A percentile compares a stretch with the other conserved stretches of the same genome.
Evolutionary conservation across 2,888 invertebrate genomes (phyloP).

Genomic region (Anthrax anthrax): DNA sequence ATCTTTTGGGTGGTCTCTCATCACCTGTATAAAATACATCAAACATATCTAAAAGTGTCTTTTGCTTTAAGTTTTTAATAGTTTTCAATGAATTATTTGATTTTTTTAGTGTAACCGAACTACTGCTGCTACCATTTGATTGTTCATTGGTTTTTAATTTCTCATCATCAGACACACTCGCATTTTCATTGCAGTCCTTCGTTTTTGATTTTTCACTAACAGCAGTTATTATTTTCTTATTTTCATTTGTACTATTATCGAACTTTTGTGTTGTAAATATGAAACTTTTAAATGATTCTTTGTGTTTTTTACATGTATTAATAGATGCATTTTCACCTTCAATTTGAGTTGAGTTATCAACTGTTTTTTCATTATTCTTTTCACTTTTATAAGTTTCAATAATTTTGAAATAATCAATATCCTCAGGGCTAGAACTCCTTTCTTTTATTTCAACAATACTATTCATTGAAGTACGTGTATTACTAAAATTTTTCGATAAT

Average conservation of each 20-base stretch:
- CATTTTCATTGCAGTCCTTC: neutral
- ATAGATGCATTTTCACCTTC: neutral
- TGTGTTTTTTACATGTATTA: neutral
- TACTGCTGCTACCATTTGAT: no score
- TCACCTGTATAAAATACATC: slow-evolving; percentile 25
- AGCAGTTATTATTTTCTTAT: no score
- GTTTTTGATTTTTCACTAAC: neutral
- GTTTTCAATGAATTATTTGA: slow-evolving; percentile 8
- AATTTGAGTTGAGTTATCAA: no score
- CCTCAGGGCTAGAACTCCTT: neutral
- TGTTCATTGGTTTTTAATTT: neutral
- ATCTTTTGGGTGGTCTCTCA: slow-evolving; percentile 17
- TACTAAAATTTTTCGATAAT: neutral
- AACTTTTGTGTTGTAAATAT: neutral
- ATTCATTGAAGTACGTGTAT: neutral
- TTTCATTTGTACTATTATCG: no score
- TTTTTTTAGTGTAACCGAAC: slow-evolving; percentile 1
- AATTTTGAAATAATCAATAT: neutral
- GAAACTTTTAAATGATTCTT: neutral
- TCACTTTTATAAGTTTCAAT: neutral
- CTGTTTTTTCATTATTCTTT: neutral
- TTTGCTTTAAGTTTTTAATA: slow-evolving; percentile 18
- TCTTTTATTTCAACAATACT: no score
- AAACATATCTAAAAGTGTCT: slow-evolving; percentile 28
- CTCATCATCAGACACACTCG: no score